Percentiles rank a stretch among this genome's conserved stretches.
These are phyloP conservation scores for Drosophila nr. fundita DNA, from an alignment of 2,888 invertebrate species.

Conservation along the genomic window DNA sequence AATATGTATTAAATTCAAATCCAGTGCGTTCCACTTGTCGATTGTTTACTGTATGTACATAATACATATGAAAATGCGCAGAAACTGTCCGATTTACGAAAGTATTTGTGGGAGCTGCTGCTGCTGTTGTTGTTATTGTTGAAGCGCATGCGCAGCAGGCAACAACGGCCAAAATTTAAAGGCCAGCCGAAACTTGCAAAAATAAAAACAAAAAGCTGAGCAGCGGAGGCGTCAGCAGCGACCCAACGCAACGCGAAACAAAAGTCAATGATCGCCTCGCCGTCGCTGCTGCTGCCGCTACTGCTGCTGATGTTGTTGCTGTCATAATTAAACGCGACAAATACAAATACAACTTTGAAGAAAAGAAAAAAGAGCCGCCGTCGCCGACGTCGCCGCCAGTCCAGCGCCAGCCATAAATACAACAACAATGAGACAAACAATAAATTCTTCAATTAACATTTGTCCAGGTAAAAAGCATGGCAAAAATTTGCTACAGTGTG, in stretches of 20 bases:
- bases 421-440: conserved; percentile 77
- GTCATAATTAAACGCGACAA: conserved; percentile 80
- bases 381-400: conserved; percentile 59
- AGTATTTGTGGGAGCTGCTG: conserved; percentile 14
- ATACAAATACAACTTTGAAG: conserved; percentile 78
- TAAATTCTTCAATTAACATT: conserved; percentile 82
- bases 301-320: conserved; percentile 52
- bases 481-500: conserved; percentile 43
- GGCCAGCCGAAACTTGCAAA: conserved; percentile 36
- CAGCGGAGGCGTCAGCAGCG: conserved; percentile 46
- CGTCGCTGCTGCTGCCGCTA: conserved; percentile 42
- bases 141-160: conserved; percentile 42
- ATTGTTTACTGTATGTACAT: neutral
- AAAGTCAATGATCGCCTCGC: conserved; percentile 73
- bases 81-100: neutral
- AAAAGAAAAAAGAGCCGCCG: conserved; percentile 65
- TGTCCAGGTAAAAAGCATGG: conserved; percentile 74
- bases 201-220: conserved; percentile 43
- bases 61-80: neutral
- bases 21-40: neutral
- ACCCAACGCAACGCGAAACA: conserved; percentile 27
- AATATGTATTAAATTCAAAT: neutral
- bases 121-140: conserved; percentile 10
- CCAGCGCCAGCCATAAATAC: conserved; percentile 73
- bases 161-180: conserved; percentile 41